phyloP scores from a whole-genome alignment of 1,140 invertebrate genomes.

The Ceratina japonica region DNA sequence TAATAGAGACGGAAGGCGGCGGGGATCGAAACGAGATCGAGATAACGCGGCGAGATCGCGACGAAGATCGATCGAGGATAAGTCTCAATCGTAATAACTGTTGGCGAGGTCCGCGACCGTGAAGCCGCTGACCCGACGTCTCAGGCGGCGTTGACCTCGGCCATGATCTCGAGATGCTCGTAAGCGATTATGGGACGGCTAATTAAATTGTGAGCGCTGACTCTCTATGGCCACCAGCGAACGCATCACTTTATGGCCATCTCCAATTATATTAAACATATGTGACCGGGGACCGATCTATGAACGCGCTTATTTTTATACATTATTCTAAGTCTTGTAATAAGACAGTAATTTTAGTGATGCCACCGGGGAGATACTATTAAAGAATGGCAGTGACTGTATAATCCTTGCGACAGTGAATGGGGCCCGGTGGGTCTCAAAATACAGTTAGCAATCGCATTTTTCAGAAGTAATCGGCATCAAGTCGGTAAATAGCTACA shows the following conservation, averaged over 20 bases:
- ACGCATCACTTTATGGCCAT: not conserved
- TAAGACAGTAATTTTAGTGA: too few species aligned
- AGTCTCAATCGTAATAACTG: constrained; percentile 53
- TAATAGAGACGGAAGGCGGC: constrained; percentile 45
- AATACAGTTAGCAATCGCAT: too few species aligned
- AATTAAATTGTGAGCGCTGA: constrained; percentile 54
- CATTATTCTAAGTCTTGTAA: too few species aligned
- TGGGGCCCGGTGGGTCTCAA: too few species aligned
- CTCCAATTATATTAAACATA: not conserved
- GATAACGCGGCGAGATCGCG: constrained; percentile 51
- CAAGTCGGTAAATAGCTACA: too few species aligned
- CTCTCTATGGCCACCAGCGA: constrained; percentile 23
- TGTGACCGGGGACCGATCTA: too few species aligned
- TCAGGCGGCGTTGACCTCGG: constrained; percentile 24
- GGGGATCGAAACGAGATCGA: constrained; percentile 52
- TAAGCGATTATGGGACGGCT: constrained; percentile 42
- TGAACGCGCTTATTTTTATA: too few species aligned
- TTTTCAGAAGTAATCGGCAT: too few species aligned
- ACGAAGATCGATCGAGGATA: constrained; percentile 12
- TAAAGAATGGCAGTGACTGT: too few species aligned
- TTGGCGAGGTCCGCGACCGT: constrained; percentile 7
- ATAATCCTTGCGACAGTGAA: too few species aligned
- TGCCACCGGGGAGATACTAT: too few species aligned
- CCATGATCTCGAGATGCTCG: constrained; percentile 33
- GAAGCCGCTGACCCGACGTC: constrained; percentile 18